A percentile compares a stretch with the other conserved stretches of the same genome.
Conservation (phyloP, 2,888 invertebrate species). For the Pharmacophagus antenor region DNA sequence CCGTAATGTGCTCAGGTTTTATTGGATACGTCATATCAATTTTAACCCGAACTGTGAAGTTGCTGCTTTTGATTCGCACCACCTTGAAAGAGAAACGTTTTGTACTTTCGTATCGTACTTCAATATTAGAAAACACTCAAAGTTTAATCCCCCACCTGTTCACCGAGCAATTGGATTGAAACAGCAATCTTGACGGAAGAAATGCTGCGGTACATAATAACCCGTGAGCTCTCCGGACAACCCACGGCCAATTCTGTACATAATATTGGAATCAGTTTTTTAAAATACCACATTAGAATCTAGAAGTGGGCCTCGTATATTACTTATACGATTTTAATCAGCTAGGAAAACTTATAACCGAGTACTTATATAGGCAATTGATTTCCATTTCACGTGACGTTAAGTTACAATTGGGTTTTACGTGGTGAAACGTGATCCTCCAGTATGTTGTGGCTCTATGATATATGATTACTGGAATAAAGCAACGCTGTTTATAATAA, state of each 20-base stretch:
- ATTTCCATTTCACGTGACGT: too few species aligned
- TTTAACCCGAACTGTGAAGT: slow-evolving; percentile 44
- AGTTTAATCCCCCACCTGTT: slow-evolving; percentile 40
- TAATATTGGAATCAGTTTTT: not conserved
- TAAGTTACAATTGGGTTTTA: too few species aligned
- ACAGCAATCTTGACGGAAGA: slow-evolving; percentile 46
- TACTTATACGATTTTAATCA: too few species aligned
- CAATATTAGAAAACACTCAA: not conserved
- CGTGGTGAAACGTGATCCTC: too few species aligned
- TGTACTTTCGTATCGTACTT: not conserved
- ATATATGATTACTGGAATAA: too few species aligned
- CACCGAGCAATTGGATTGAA: slow-evolving; percentile 37
- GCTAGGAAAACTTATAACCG: too few species aligned
- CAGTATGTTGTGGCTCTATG: too few species aligned
- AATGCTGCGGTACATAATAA: slow-evolving; percentile 48
- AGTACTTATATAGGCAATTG: too few species aligned
- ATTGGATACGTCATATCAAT: slow-evolving; percentile 39
- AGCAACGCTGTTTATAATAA: too few species aligned
- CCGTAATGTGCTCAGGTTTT: slow-evolving; percentile 35
- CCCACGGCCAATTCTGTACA: slow-evolving; percentile 56
- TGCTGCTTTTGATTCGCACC: slow-evolving; percentile 42
- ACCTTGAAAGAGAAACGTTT: slow-evolving; percentile 40
- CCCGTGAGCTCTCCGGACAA: slow-evolving; percentile 44
- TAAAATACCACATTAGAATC: too few species aligned
- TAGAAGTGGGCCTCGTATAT: too few species aligned